These are phyloP conservation scores for Oncorhynchus mykiss DNA, from an alignment of 2,113 vertebrate genomes.

Conservation along the genomic window DNA sequence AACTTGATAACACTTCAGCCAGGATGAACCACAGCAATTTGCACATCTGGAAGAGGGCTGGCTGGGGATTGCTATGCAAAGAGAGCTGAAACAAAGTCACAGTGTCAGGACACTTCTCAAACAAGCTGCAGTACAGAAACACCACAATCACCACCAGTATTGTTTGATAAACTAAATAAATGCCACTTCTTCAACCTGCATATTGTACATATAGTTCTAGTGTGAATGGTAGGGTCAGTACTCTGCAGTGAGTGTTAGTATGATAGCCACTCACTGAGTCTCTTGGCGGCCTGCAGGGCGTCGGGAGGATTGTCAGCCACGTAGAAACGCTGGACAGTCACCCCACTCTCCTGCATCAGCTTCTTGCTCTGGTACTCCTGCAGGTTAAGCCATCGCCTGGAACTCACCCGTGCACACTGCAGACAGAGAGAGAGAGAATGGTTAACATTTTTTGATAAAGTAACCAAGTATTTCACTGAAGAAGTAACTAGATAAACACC, in stretches of 20 bases:
- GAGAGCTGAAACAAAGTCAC: neutral
- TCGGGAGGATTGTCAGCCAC: constrained; percentile 79
- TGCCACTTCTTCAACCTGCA: too few species aligned
- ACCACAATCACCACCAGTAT: too few species aligned
- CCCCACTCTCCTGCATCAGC: constrained; percentile 86
- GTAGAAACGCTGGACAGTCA: constrained; percentile 85
- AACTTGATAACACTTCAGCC: constrained; percentile 61
- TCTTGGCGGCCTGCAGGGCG: constrained; percentile 84
- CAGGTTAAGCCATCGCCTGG: constrained; percentile 86
- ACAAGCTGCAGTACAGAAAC: too few species aligned
- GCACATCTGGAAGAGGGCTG: constrained; percentile 19
- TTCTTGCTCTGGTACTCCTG: constrained; percentile 93
- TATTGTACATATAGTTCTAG: too few species aligned
- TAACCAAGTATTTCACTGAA: too few species aligned
- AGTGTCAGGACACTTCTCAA: neutral
- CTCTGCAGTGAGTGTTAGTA: too few species aligned
- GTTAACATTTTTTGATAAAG: too few species aligned
- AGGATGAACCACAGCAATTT: constrained; percentile 53
- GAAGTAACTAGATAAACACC: too few species aligned
- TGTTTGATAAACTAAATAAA: too few species aligned
- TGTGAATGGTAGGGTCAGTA: too few species aligned
- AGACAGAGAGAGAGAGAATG: too few species aligned
- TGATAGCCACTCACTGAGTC: constrained; percentile 78
- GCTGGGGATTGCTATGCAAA: neutral
- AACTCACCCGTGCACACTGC: constrained; percentile 70